These are phyloP conservation scores for Oligia latruncula DNA, from an alignment of 2,888 invertebrate genomes.

Conservation along the genomic window DNA sequence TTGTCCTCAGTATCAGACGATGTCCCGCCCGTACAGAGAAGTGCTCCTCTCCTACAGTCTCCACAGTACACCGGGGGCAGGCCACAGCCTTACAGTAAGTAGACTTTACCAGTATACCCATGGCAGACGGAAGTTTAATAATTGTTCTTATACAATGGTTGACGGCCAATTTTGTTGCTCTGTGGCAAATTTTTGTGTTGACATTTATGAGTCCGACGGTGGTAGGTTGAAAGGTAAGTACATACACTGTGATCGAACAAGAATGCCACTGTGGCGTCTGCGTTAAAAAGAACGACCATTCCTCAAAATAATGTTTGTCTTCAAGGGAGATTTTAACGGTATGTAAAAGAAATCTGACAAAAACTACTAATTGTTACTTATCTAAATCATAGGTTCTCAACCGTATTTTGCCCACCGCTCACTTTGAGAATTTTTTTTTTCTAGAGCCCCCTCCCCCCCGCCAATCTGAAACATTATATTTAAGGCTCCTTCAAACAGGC, in stretches of 20 bases:
- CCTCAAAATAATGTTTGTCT: background rate
- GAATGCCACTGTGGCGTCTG: background rate
- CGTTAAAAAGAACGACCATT: background rate
- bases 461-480: too few relatives aligned
- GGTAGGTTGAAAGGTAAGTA: slow-evolving; percentile 30
- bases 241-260: background rate
- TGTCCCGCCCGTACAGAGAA: slow-evolving; percentile 89
- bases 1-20: slow-evolving; percentile 86
- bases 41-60: slow-evolving; percentile 96
- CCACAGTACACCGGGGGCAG: slow-evolving; percentile 96
- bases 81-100: slow-evolving; percentile 97
- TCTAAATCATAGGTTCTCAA: background rate
- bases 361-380: background rate
- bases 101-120: slow-evolving; percentile 18
- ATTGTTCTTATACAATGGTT: background rate
- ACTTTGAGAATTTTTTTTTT: too few relatives aligned
- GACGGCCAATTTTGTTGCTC: background rate
- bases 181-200: background rate
- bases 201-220: background rate
- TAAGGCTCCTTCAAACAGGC: too few relatives aligned
- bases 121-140: background rate
- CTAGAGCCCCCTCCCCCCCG: too few relatives aligned
- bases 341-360: background rate
- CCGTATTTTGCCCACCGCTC: background rate
- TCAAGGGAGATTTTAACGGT: background rate